Evolutionary conservation across 2,797 vertebrate genomes (phyloP), one percentile per base, ranked within the genome.

Genomic region (Sylvilagus floridanus): DNA sequence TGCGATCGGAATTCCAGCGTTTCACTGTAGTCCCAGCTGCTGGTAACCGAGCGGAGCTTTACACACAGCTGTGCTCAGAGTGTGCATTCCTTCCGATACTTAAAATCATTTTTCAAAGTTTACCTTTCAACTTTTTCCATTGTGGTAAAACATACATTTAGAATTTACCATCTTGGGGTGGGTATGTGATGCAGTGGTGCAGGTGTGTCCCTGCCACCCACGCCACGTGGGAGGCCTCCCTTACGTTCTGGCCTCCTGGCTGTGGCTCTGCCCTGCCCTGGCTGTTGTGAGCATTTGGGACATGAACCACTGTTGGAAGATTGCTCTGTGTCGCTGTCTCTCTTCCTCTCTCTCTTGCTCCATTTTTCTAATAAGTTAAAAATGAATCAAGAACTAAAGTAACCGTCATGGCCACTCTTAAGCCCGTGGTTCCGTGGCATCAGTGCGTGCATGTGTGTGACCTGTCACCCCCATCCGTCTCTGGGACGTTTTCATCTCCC

Each of bases 391-490:
- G 54, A 57, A 57, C 54, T 57, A 16, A 57, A 57, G 54, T 21
- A 4, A 57, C 54, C 54, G 19, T 16, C 14, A 57, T 57, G 54
- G 54, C 54, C 54, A 57, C 54, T 57, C 19, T 57, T 16, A 21
- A 57, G 54, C 54, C 16, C 7, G 54, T 57, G 16, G 54, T 57
- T 76, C 42, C 35, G 75, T 21, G n/a, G 32, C 60, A 4, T 14
- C 26, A 42, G n/a, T 26, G 11, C 9, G 0, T 52, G 75, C 24
- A 22, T 11, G 3, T 14, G 10, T 7, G 2, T 13, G 1, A 1
- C 37, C 8, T 21, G 1, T 22, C 28, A 32, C 19, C 47, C n/a
- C 13, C 32, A 5, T 13, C 26, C 28, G 4, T 47, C 30, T 71
- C 32, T 26, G 21, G 35, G 57, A 50, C 26, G 2, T 52, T 47